Evolutionary conservation across 2,888 invertebrate species (phyloP).

Genomic region (Emesis furor): DNA sequence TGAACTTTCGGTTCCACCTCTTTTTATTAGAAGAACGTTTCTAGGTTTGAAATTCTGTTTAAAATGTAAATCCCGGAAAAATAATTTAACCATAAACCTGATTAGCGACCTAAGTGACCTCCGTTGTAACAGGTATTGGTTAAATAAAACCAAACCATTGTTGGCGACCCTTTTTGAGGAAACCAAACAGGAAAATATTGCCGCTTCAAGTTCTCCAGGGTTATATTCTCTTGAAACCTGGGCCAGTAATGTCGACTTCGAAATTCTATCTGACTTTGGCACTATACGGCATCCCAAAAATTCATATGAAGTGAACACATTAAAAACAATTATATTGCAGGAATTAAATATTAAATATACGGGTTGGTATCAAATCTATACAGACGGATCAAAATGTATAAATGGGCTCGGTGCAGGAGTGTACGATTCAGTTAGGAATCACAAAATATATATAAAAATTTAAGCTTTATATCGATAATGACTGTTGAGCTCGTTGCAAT

Average conservation of each 20-base stretch:
- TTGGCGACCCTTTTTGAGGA: background rate
- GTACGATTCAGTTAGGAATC: background rate
- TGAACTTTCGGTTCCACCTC: too few relatives aligned
- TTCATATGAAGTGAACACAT: background rate
- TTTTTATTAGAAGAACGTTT: background rate
- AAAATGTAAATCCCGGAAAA: background rate
- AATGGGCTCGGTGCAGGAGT: background rate
- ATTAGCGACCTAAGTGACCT: background rate
- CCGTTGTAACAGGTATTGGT: background rate
- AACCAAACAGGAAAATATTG: background rate
- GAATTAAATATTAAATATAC: background rate
- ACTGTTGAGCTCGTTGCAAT: background rate
- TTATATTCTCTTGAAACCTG: background rate
- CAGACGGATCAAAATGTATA: background rate
- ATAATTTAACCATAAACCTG: background rate
- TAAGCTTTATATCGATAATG: background rate
- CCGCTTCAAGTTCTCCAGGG: background rate
- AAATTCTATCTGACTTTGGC: background rate
- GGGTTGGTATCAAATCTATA: background rate
- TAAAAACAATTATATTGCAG: background rate
- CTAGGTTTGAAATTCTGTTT: background rate
- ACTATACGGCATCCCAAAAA: background rate
- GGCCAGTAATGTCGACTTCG: background rate
- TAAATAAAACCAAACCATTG: background rate
- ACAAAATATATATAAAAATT: background rate